Percentiles rank a stretch among this genome's conserved stretches.
phyloP scores from a whole-genome alignment of 2,113 vertebrate genomes.

The Lagenorhynchus albirostris region DNA sequence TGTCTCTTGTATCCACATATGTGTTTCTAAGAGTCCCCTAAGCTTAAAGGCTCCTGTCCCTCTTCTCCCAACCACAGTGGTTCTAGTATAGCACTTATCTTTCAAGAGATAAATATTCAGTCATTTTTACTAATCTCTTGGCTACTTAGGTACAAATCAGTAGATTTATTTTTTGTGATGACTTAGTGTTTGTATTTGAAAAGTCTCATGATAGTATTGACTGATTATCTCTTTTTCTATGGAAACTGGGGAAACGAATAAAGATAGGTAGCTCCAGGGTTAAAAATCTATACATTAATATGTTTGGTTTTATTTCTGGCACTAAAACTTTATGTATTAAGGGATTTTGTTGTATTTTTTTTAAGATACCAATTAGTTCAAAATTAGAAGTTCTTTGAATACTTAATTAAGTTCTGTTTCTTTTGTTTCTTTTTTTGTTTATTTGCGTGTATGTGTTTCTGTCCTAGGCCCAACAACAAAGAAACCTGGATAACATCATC shows the following conservation, averaged over 20 bases:
- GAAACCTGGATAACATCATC: slow-evolving; percentile 90
- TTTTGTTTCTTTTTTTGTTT: neutral
- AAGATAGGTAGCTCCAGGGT: neutral
- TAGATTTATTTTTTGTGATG: slow-evolving; percentile 36
- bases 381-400: slow-evolving; percentile 11
- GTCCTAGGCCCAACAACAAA: slow-evolving; percentile 92
- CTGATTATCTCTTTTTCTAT: neutral
- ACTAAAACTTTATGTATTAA: slow-evolving; percentile 12
- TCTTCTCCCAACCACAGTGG: neutral
- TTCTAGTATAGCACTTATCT: neutral
- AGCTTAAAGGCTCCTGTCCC: neutral
- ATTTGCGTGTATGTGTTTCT: slow-evolving; percentile 29
- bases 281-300: neutral
- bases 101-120: neutral
- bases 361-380: neutral
- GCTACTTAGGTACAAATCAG: neutral
- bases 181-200: neutral
- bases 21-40: neutral
- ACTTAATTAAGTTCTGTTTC: neutral
- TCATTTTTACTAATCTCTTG: neutral
- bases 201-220: neutral
- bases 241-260: slow-evolving; percentile 23
- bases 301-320: slow-evolving; percentile 31
- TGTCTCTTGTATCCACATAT: neutral
- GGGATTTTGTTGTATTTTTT: slow-evolving; percentile 5